A percentile compares a stretch with the other conserved stretches of the same genome.
phyloP scores from a whole-genome alignment of 2,888 invertebrate species.

The Drosophila ochracea region DNA sequence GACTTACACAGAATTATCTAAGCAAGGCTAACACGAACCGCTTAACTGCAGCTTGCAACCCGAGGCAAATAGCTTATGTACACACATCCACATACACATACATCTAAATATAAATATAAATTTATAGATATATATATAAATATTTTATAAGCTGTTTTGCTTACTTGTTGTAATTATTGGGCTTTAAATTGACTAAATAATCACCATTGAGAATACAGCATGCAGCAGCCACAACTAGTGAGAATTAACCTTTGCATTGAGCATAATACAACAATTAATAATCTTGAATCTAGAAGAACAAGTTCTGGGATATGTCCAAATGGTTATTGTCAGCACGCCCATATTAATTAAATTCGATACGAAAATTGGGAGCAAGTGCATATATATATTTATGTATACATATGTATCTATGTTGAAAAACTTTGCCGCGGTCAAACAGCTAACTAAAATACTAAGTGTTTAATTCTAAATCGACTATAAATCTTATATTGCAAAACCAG shows the following conservation, averaged over 20 bases:
- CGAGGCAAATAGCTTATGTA: constrained; percentile 17
- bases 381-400: not conserved
- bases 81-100: not conserved
- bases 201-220: constrained; percentile 14
- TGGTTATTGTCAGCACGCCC: constrained; percentile 25
- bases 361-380: constrained; percentile 23
- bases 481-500: not conserved
- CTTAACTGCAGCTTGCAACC: constrained; percentile 8
- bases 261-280: constrained; percentile 2
- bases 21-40: constrained; percentile 36
- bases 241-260: constrained; percentile 37
- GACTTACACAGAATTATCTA: constrained; percentile 26
- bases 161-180: constrained; percentile 19
- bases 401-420: not conserved
- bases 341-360: constrained; percentile 27
- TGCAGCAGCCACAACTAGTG: constrained; percentile 2
- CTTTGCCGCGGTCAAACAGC: not conserved
- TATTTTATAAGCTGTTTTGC: constrained; percentile 16
- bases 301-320: constrained; percentile 1
- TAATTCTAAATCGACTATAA: not conserved
- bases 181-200: constrained; percentile 4
- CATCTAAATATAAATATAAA: not conserved
- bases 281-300: constrained; percentile 6
- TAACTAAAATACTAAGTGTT: not conserved
- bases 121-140: not conserved